phyloP scores from a whole-genome alignment of 2,888 invertebrate genomes.

The Ornithoptera priamus region DNA sequence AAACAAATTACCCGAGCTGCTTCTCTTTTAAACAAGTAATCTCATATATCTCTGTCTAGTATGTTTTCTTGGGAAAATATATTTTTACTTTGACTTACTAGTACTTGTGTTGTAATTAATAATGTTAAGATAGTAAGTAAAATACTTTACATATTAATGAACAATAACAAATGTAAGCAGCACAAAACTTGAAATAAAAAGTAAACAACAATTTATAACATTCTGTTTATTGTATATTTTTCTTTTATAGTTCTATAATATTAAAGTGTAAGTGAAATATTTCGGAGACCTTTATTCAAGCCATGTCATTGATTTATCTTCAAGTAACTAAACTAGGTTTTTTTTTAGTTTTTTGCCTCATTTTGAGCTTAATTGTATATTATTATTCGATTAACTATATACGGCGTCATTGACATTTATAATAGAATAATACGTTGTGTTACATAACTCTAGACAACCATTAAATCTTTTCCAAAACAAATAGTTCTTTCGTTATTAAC shows the following conservation, averaged over 20 bases:
- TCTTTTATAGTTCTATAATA: constrained; percentile 2
- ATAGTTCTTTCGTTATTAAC: constrained; percentile 6
- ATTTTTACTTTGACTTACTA: too few species aligned
- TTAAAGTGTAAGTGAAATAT: constrained; percentile 11
- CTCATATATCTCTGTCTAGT: too few species aligned
- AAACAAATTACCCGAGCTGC: too few species aligned
- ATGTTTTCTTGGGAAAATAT: too few species aligned
- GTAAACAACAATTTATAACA: constrained; percentile 8
- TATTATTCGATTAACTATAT: constrained; percentile 24
- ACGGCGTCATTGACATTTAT: constrained; percentile 6
- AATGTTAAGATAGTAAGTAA: too few species aligned
- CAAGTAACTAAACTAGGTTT: constrained; percentile 20
- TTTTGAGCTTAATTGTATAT: constrained; percentile 12
- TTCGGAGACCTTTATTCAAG: constrained; percentile 21
- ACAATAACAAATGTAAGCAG: neutral
- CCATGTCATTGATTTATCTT: constrained; percentile 19
- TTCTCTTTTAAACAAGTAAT: too few species aligned
- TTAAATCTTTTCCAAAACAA: constrained; percentile 15
- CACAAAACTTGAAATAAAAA: neutral
- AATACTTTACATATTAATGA: too few species aligned
- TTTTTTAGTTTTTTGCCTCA: constrained; percentile 32
- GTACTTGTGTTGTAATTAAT: too few species aligned
- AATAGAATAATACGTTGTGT: constrained; percentile 1
- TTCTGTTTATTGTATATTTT: constrained; percentile 24
- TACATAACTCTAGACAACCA: neutral